phyloP scores from a whole-genome alignment of 1,140 invertebrate species.

The Meloidogyne floridensis region DNA sequence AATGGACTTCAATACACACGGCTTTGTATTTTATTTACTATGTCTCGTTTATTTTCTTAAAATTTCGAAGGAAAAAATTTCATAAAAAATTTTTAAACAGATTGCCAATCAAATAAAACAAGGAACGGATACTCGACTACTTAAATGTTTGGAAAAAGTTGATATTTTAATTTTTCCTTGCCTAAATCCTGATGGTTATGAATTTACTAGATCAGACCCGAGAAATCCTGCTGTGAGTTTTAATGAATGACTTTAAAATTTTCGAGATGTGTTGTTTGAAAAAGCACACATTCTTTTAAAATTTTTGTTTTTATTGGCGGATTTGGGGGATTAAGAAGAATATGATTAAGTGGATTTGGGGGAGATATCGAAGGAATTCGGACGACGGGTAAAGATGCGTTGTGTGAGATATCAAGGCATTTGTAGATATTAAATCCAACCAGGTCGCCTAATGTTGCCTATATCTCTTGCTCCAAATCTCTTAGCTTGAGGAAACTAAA shows the following conservation, averaged over 20 bases:
- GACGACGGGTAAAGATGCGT: too few relatives aligned
- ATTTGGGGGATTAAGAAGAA: too few relatives aligned
- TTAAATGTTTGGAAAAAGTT: slow-evolving; percentile 61
- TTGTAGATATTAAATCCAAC: too few relatives aligned
- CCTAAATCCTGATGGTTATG: slow-evolving; percentile 73
- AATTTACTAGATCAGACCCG: slow-evolving; percentile 60
- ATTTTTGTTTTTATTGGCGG: not conserved
- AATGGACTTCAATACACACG: slow-evolving; percentile 58
- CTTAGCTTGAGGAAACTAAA: too few relatives aligned
- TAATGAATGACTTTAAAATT: not conserved
- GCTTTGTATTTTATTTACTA: slow-evolving; percentile 65
- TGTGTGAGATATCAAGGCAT: too few relatives aligned
- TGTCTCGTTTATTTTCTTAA: slow-evolving; percentile 33
- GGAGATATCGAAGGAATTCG: too few relatives aligned
- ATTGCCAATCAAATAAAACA: slow-evolving; percentile 44
- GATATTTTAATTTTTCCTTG: slow-evolving; percentile 73
- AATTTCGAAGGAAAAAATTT: slow-evolving; percentile 12
- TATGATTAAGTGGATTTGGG: too few relatives aligned
- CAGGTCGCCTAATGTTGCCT: too few relatives aligned
- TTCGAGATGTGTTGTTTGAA: not conserved
- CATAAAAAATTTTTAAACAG: slow-evolving; percentile 38
- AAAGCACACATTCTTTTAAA: not conserved
- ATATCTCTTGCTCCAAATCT: too few relatives aligned
- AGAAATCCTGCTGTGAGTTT: slow-evolving; percentile 52
- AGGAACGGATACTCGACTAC: slow-evolving; percentile 55